Evolutionary conservation across 2,797 vertebrate genomes (phyloP), one percentile per base, ranked within the genome.

Genomic region (Ceyx erithaca): DNA sequence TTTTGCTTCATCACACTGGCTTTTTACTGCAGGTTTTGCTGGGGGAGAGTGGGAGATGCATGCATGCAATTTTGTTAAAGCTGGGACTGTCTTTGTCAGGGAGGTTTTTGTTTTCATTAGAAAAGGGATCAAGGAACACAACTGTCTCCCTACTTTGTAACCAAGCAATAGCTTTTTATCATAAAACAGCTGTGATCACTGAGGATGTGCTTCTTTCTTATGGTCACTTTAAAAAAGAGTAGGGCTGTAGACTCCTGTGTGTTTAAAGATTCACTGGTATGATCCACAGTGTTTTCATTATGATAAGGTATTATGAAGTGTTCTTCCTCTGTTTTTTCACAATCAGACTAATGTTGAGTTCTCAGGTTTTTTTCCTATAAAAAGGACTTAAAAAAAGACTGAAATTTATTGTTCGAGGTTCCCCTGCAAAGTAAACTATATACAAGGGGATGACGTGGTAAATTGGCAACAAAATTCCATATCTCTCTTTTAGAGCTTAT

Each of bases 1-100:
- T 96, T 94, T 91, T 91, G 80, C 89, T 92, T 81, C 96, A 95
- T 96, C 87, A 70, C 70, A 72, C 70, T 46, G 73, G 80, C 80
- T 95, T 95, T 90, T 93, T 88, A 84, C 61, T 73, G 70, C 87
- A 93, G 87, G 80, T 67, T 91, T 91, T 88, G 63, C 71, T 81
- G 67, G 28, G 66, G 45, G 21, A 49, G 20, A 57, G 40, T 0
- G 1, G 49, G 49, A 23, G 7, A 23, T 81, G 73, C 70, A 84
- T 94, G 92, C 61, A 28, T 54, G 89, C 67, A 17, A 5, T 86
- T 92, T 51, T 92, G 69, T 73, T 61, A 14, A 46, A 94, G 48
- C 67, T 81, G 54, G 45, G 61, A 45, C 43, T 71, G 54, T 41
- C 54, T 73, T 71, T n/a, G 7, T 12, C 3, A 8, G 57, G 20